Evolutionary conservation across 2,113 vertebrate species (phyloP).

Genomic region (Chrysochloris asiatica): DNA sequence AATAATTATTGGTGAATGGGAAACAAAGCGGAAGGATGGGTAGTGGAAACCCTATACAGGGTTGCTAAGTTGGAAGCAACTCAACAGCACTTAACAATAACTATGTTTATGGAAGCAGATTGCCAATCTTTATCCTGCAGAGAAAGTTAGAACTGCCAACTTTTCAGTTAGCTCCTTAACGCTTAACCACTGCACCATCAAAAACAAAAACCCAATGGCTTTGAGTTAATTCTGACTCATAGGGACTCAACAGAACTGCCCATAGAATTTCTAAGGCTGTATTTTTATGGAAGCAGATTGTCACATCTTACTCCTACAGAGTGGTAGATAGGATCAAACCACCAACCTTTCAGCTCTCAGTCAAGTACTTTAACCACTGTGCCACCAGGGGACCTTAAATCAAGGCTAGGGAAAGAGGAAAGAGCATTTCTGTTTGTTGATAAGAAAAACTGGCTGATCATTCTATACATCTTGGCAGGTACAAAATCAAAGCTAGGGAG

Average conservation of each 20-base stretch:
- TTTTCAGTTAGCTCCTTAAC: not conserved
- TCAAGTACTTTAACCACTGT: not conserved
- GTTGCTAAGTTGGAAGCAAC: too few relatives aligned
- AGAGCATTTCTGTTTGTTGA: not conserved
- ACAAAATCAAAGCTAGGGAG: not conserved
- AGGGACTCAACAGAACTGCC: not conserved
- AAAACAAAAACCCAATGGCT: not conserved
- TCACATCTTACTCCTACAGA: not conserved
- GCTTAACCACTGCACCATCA: too few relatives aligned
- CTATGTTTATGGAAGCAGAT: too few relatives aligned
- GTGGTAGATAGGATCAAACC: not conserved
- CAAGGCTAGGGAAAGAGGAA: not conserved
- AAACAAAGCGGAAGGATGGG: too few relatives aligned
- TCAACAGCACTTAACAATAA: too few relatives aligned
- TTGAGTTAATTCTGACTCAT: not conserved
- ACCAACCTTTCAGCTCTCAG: not conserved
- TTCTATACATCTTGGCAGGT: constrained; percentile 33
- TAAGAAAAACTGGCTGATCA: constrained; percentile 28
- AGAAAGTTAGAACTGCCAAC: not conserved
- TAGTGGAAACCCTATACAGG: too few relatives aligned
- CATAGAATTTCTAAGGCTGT: not conserved
- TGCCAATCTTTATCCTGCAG: too few relatives aligned
- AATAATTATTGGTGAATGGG: too few relatives aligned
- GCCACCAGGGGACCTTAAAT: not conserved
- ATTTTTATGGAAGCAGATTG: not conserved